phyloP scores from a whole-genome alignment of 1,140 invertebrate species.

The Chironomus striatipennis region DNA sequence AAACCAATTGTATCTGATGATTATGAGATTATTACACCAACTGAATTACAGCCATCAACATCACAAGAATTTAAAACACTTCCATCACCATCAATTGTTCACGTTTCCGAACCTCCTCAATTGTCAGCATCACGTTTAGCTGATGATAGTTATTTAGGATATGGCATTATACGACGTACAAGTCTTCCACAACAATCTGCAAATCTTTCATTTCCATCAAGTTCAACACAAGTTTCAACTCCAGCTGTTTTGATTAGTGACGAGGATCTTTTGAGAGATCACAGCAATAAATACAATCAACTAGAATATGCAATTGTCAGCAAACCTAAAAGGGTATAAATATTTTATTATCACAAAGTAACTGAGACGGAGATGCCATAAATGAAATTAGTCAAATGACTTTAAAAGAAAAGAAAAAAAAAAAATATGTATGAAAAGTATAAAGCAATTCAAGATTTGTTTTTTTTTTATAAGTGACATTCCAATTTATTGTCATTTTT shows the following conservation, averaged over 20 bases:
- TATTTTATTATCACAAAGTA: neutral
- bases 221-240: slow-evolving; percentile 35
- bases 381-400: neutral
- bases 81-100: slow-evolving; percentile 28
- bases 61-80: neutral
- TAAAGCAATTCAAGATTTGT: neutral
- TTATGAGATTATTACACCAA: neutral
- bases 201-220: slow-evolving; percentile 18
- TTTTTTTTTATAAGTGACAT: slow-evolving; percentile 5
- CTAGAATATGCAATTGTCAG: slow-evolving; percentile 70
- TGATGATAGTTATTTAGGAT: slow-evolving; percentile 68
- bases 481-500: neutral
- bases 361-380: neutral
- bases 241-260: slow-evolving; percentile 35
- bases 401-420: neutral
- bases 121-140: slow-evolving; percentile 57
- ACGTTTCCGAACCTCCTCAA: slow-evolving; percentile 31
- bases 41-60: slow-evolving; percentile 27
- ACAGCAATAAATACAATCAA: slow-evolving; percentile 58
- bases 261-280: slow-evolving; percentile 44
- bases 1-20: slow-evolving; percentile 29
- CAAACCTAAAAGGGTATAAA: slow-evolving; percentile 67
- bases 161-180: slow-evolving; percentile 64
- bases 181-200: slow-evolving; percentile 38
- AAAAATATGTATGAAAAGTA: no score